Evolutionary conservation across 2,797 vertebrate species (phyloP), one percentile per base, ranked within the genome.

Genomic region (Chiroxiphia lanceolata): DNA sequence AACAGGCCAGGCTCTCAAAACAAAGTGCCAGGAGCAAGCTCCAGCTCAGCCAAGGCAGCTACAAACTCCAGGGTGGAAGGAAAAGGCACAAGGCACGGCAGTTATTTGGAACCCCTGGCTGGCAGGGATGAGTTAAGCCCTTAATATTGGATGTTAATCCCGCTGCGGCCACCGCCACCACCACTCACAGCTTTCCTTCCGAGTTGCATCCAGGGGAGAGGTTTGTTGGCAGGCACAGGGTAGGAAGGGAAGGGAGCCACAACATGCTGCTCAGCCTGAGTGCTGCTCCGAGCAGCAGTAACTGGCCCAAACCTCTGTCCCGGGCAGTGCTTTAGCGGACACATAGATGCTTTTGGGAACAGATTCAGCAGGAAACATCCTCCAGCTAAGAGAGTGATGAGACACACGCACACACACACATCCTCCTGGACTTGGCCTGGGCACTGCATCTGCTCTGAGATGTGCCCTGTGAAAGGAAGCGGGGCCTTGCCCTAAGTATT

Each of bases 51-150:
- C 27, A 59, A 61, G 2, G 10, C 85, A 69, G 77, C 76, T 33
- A 25, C 71, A 13, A 22, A 38, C n/a, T 56, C 3, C 9, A 36
- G 79, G 51, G 71, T 3, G 25, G 65, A 65, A 72, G 72, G 9
- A 68, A 33, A 27, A 69, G 69, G 74, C 50, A 44, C 0, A n/a
- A 65, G 72, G 80, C 45, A 42, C 0, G 45, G 50, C 50, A 74
- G 83, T 79, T 48, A 78, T 56, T 68, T 18, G 77, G 89, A 82
- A 81, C 36, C 29, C 40, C 17, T 2, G 9, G 42, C 67, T 38
- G 72, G 77, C 79, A 36, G 53, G 64, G 85, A 87, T 25, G 78
- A 83, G 93, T 45, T 88, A 83, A 94, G 76, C 79, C 76, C 82
- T 81, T 61, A 51, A 81, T 8, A 65, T 8, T 25, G 63, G 92